Evolutionary conservation across 2,113 vertebrate genomes (phyloP).

Genomic region (Brachypteracias leptosomus): DNA sequence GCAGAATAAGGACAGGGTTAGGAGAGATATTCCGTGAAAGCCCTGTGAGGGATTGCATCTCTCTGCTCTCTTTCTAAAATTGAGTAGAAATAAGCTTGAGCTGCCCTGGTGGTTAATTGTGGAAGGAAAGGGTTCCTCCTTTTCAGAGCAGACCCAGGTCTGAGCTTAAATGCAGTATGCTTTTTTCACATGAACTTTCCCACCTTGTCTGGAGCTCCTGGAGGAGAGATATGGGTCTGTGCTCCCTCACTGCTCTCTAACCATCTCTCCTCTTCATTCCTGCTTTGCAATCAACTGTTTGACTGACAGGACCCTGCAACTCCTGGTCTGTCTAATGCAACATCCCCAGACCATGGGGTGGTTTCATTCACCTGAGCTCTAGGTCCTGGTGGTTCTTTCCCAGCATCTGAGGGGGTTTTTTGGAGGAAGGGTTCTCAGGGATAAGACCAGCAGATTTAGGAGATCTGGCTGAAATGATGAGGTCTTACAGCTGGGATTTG

Average conservation of each 20-base stretch:
- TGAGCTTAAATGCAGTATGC: not conserved
- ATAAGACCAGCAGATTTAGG: not conserved
- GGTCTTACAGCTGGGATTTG: not conserved
- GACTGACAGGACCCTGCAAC: not conserved
- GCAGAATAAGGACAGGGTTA: not conserved
- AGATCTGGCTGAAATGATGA: not conserved
- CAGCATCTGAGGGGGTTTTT: not conserved
- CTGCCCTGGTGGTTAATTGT: not conserved
- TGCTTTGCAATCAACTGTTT: not conserved
- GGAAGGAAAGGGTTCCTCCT: not conserved
- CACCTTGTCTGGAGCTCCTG: not conserved
- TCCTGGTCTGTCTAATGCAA: not conserved
- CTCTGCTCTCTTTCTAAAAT: not conserved
- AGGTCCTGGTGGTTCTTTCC: not conserved
- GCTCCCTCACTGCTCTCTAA: not conserved
- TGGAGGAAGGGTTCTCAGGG: not conserved
- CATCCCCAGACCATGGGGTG: rapidly evolving
- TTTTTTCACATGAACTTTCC: not conserved
- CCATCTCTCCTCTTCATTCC: not conserved
- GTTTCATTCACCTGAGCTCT: not conserved
- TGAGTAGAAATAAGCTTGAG: not conserved
- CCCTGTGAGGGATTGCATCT: not conserved
- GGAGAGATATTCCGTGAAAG: not conserved
- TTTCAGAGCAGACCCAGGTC: not conserved
- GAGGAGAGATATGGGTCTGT: rapidly evolving